Conservation (phyloP, 2,888 invertebrate species). For the Apamea anceps region DNA sequence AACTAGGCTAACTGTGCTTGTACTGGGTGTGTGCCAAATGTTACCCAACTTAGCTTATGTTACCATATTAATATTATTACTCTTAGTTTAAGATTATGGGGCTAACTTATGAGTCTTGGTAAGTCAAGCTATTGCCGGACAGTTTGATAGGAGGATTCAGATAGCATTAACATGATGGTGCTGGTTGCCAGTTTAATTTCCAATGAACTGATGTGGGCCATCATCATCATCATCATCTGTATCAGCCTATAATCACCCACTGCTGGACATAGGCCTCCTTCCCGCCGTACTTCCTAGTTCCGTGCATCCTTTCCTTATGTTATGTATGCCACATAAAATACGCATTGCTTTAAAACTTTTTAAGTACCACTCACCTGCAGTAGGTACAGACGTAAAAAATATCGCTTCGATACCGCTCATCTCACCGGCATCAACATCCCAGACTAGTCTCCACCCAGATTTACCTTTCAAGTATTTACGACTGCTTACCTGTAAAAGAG, state of each 20-base stretch:
- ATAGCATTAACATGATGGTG: neutral
- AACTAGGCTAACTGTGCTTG: conserved; percentile 8
- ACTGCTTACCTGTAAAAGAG: conserved; percentile 32
- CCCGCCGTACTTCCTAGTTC: neutral
- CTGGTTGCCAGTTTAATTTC: neutral
- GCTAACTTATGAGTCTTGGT: neutral
- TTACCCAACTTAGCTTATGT: neutral
- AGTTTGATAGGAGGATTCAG: neutral
- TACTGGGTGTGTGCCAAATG: conserved; percentile 48
- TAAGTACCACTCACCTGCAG: neutral
- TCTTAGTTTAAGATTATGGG: conserved; percentile 23
- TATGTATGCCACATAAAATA: neutral
- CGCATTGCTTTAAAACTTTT: neutral
- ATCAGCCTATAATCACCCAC: neutral
- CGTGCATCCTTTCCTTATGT: too few species aligned
- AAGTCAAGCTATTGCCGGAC: too few species aligned
- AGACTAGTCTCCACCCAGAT: neutral
- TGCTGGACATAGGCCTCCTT: neutral
- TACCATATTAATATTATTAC: conserved; percentile 8
- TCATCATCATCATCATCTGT: too few species aligned
- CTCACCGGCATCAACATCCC: neutral
- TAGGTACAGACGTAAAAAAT: neutral
- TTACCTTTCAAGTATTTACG: neutral
- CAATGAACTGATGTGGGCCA: neutral
- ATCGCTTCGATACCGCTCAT: neutral